phyloP scores from a whole-genome alignment of 2,797 vertebrate species.

The Protosalanx chinensis region DNA sequence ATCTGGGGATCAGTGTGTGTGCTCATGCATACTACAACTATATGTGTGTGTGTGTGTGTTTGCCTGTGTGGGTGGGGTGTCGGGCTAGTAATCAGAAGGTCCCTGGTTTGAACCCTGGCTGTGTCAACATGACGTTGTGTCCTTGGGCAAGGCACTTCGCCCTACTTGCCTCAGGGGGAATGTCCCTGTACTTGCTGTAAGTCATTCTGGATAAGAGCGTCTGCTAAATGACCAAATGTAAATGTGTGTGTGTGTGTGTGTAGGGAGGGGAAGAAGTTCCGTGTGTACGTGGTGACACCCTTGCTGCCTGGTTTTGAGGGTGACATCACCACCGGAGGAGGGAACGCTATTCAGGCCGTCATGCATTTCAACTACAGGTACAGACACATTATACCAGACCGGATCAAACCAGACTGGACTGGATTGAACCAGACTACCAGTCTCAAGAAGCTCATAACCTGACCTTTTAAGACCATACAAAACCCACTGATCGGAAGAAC shows the following conservation, averaged over 20 bases:
- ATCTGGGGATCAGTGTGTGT: background rate
- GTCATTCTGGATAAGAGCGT: too few species aligned
- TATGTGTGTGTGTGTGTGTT: background rate
- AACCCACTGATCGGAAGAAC: background rate
- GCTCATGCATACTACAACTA: background rate
- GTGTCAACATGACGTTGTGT: too few species aligned
- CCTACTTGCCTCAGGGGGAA: too few species aligned
- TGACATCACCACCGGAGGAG: constrained; percentile 94
- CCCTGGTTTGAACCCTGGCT: too few species aligned
- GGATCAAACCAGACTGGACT: background rate
- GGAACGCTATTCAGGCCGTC: constrained; percentile 90
- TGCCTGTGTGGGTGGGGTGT: background rate
- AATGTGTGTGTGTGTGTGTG: constrained; percentile 15
- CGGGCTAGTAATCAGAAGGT: too few species aligned
- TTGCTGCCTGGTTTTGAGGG: constrained; percentile 96
- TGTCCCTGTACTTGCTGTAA: too few species aligned
- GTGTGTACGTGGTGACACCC: constrained; percentile 92
- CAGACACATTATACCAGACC: background rate
- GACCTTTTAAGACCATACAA: background rate
- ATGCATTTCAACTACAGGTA: constrained; percentile 99
- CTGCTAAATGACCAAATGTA: too few species aligned
- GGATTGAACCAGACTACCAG: too few species aligned
- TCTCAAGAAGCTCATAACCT: too few species aligned
- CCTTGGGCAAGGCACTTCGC: too few species aligned
- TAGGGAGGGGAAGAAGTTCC: constrained; percentile 87